Percentiles rank a stretch among this genome's conserved stretches.
phyloP scores from a whole-genome alignment of 2,113 vertebrate genomes.

The Notechis scutatus region DNA sequence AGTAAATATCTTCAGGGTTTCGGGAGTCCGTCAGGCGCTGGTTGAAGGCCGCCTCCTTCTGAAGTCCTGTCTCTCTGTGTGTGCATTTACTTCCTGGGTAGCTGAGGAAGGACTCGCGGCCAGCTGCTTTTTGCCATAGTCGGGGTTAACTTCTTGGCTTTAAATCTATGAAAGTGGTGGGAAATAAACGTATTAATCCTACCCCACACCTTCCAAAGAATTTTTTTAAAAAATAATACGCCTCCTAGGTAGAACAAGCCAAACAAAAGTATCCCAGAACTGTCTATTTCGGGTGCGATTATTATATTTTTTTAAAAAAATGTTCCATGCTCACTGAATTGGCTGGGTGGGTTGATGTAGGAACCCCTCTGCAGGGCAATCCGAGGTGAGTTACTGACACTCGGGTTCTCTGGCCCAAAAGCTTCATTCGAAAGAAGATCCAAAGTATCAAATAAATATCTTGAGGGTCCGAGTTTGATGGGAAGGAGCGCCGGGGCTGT shows the following conservation, averaged over 20 bases:
- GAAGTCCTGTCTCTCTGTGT: background rate
- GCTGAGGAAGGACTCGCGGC: background rate
- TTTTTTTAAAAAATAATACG: background rate
- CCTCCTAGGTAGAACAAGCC: background rate
- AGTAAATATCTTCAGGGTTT: background rate
- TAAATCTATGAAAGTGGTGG: background rate
- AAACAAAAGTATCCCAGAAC: background rate
- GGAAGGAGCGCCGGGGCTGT: too few species aligned
- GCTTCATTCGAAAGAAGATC: background rate
- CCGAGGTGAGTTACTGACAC: too few species aligned
- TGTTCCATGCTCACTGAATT: background rate
- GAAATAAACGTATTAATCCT: background rate
- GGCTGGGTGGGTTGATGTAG: background rate
- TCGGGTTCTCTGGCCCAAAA: background rate
- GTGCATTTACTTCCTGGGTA: background rate
- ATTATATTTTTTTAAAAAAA: background rate
- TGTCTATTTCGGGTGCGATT: background rate
- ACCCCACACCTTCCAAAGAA: too few species aligned
- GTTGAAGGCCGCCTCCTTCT: background rate
- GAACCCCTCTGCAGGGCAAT: background rate
- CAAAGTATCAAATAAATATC: background rate
- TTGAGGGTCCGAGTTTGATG: too few species aligned
- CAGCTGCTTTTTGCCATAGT: background rate
- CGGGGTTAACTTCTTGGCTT: background rate
- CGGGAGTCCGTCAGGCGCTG: background rate